A percentile compares a stretch with the other conserved stretches of the same genome.
These are phyloP conservation scores for Chrysina gloriosa DNA, from an alignment of 2,888 invertebrate species.

Conservation along the genomic window DNA sequence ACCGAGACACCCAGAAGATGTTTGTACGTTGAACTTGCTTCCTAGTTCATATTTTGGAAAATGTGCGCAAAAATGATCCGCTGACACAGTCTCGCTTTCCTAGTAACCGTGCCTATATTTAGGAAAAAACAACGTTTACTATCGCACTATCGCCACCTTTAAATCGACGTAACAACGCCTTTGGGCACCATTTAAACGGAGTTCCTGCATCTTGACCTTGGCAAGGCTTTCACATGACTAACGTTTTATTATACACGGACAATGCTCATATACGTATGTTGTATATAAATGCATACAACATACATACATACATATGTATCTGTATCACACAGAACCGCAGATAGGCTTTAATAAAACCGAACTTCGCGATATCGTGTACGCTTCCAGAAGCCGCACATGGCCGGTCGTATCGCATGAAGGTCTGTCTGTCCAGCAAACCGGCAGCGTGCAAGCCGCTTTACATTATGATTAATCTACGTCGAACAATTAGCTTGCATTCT, in stretches of 20 bases:
- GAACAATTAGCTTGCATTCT: constrained; percentile 12
- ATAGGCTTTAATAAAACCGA: too few relatives aligned
- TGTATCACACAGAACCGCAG: background rate
- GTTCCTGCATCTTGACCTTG: constrained; percentile 23
- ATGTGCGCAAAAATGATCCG: too few relatives aligned
- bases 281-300: too few relatives aligned
- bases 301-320: background rate
- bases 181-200: constrained; percentile 2
- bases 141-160: constrained; percentile 5
- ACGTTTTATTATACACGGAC: constrained; percentile 6
- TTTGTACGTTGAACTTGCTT: too few relatives aligned
- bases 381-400: too few relatives aligned
- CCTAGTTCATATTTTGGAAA: too few relatives aligned
- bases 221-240: constrained; percentile 36
- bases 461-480: constrained; percentile 14
- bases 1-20: too few relatives aligned
- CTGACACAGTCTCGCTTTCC: too few relatives aligned
- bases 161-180: constrained; percentile 1
- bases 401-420: too few relatives aligned
- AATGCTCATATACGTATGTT: constrained; percentile 19
- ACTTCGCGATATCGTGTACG: too few relatives aligned
- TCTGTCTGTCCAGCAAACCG: background rate
- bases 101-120: background rate
- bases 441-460: background rate
- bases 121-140: background rate